These are phyloP conservation scores for Rhipidura dahli DNA, from an alignment of 2,113 vertebrate species.

Conservation along the genomic window DNA sequence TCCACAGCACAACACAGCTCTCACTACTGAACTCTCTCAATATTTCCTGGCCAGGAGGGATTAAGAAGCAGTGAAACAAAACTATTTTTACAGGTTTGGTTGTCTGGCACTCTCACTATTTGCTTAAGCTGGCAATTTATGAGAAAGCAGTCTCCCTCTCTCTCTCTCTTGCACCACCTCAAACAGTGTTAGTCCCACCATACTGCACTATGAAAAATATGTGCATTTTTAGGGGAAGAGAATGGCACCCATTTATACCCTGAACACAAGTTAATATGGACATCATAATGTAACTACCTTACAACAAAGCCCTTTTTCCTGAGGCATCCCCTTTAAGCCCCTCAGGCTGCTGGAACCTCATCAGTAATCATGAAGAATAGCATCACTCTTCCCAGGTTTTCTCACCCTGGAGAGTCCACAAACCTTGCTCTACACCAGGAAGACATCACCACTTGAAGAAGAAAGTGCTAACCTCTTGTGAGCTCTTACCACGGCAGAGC, in stretches of 20 bases:
- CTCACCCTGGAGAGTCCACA: neutral
- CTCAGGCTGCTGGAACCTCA: neutral
- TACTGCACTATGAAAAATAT: neutral
- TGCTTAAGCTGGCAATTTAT: slow-evolving; percentile 30
- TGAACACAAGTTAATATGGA: neutral
- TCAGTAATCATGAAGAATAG: neutral
- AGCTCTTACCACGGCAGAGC: neutral
- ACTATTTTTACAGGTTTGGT: slow-evolving; percentile 49
- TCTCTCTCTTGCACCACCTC: neutral
- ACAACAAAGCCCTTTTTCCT: neutral
- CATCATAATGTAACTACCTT: neutral
- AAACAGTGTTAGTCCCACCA: neutral
- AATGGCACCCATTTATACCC: neutral
- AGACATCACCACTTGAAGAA: neutral
- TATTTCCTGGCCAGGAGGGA: slow-evolving; percentile 28
- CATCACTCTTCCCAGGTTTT: neutral
- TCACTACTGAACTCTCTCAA: neutral
- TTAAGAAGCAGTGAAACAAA: slow-evolving; percentile 47
- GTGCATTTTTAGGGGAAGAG: neutral
- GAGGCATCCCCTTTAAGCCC: neutral
- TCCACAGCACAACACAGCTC: neutral
- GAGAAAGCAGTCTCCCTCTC: neutral
- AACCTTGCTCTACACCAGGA: neutral
- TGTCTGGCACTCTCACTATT: slow-evolving; percentile 31
- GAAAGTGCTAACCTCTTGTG: neutral